Evolutionary conservation across 23 tunicate species (phyloP).

Genomic region (Trididemnum clinides): DNA sequence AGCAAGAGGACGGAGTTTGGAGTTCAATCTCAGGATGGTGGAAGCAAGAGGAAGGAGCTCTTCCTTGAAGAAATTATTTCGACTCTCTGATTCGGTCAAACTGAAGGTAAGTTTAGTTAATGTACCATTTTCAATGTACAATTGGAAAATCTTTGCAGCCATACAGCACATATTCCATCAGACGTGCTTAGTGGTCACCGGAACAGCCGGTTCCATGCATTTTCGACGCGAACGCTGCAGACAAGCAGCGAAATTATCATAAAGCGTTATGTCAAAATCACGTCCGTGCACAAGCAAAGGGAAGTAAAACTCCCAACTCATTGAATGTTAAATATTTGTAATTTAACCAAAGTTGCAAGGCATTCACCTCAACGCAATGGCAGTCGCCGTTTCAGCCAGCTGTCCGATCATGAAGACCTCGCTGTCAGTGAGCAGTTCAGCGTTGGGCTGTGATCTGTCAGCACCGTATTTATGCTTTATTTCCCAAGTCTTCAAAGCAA

Average conservation of each 20-base stretch:
- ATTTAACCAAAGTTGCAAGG: neutral
- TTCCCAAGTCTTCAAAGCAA: constrained; percentile 82
- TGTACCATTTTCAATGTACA: too few species aligned
- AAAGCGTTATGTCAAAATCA: too few species aligned
- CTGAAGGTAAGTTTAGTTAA: too few species aligned
- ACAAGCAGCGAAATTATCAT: too few species aligned
- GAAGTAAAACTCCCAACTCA: too few species aligned
- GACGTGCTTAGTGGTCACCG: too few species aligned
- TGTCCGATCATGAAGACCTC: constrained; percentile 62
- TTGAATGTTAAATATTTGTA: too few species aligned
- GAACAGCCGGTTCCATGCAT: too few species aligned
- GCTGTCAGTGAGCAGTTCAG: constrained; percentile 50
- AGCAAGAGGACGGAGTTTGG: constrained; percentile 68
- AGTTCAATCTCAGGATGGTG: constrained; percentile 47
- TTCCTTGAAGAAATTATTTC: constrained; percentile 9
- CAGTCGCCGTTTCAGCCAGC: constrained; percentile 63
- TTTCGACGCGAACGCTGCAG: too few species aligned
- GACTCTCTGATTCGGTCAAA: constrained; percentile 34
- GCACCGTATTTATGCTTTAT: constrained; percentile 45
- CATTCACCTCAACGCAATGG: constrained; percentile 47
- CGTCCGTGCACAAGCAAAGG: too few species aligned
- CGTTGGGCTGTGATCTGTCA: neutral
- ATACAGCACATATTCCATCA: too few species aligned
- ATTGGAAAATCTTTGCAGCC: too few species aligned
- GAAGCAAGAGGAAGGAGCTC: constrained; percentile 58